phyloP scores from a whole-genome alignment of 2,888 invertebrate species.

The Seladonia tumulorum region DNA sequence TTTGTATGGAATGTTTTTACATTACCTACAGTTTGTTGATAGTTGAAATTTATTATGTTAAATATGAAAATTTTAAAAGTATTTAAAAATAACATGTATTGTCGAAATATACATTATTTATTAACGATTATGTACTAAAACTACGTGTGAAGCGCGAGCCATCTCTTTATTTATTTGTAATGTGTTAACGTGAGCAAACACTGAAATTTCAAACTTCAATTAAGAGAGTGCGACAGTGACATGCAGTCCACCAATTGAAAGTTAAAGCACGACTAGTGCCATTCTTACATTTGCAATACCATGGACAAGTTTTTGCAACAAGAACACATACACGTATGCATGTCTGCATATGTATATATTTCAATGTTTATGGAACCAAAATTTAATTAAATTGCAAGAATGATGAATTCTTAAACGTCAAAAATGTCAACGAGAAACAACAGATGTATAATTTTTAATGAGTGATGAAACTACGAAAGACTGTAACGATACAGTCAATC shows the following conservation, averaged over 20 bases:
- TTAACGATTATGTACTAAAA: not conserved
- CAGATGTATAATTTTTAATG: not conserved
- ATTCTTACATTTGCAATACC: not conserved
- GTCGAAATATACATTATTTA: not conserved
- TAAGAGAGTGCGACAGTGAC: not conserved
- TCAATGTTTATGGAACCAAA: constrained; percentile 17
- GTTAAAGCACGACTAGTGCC: not conserved
- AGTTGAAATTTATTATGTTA: not conserved
- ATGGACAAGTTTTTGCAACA: constrained; percentile 17
- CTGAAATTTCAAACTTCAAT: not conserved
- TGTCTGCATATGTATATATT: constrained; percentile 10
- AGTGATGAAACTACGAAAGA: constrained; percentile 3
- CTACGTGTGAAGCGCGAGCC: not conserved
- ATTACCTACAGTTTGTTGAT: not conserved
- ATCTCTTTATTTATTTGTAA: not conserved
- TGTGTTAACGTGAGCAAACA: not conserved
- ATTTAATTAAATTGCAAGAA: constrained; percentile 8
- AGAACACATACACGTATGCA: not conserved
- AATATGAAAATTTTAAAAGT: no score
- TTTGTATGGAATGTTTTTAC: not conserved
- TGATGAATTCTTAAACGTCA: not conserved
- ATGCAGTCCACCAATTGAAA: constrained; percentile 8
- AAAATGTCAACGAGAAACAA: constrained; percentile 2
- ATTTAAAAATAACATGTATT: not conserved
- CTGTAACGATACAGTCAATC: no score